phyloP scores from a whole-genome alignment of 2,797 vertebrate genomes.

The Trichosurus vulpecula region DNA sequence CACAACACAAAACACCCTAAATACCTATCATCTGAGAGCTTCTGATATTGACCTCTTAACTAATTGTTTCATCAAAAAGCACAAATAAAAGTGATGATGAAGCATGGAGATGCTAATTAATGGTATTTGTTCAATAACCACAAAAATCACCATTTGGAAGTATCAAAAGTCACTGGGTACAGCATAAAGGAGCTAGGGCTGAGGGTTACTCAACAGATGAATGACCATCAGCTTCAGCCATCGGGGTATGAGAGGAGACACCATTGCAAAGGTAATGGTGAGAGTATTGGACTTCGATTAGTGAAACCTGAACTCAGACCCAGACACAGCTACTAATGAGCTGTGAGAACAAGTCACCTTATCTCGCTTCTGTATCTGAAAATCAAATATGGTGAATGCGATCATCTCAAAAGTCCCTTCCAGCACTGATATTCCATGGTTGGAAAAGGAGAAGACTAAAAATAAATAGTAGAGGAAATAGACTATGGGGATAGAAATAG shows the following conservation, averaged over 20 bases:
- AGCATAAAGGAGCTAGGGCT: neutral
- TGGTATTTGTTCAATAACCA: neutral
- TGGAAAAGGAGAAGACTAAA: neutral
- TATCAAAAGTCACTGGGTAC: neutral
- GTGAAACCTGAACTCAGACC: accelerated
- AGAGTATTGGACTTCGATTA: accelerated
- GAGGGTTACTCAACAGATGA: accelerated
- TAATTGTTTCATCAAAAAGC: neutral
- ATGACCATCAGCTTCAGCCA: too few relatives aligned
- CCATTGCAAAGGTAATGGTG: neutral
- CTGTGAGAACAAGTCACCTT: accelerated
- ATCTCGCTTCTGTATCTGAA: neutral
- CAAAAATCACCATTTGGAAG: neutral
- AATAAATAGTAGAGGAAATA: neutral
- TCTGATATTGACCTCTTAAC: neutral
- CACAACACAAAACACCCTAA: neutral
- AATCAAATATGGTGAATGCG: neutral
- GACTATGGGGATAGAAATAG: neutral
- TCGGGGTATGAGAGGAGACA: neutral
- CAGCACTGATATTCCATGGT: neutral
- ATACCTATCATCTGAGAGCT: neutral
- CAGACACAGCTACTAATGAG: accelerated
- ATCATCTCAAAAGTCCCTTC: neutral
- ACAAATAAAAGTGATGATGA: neutral
- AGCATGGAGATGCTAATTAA: too few relatives aligned